These are phyloP conservation scores for Bradypus variegatus DNA, from an alignment of 2,797 vertebrate species.

Conservation along the genomic window DNA sequence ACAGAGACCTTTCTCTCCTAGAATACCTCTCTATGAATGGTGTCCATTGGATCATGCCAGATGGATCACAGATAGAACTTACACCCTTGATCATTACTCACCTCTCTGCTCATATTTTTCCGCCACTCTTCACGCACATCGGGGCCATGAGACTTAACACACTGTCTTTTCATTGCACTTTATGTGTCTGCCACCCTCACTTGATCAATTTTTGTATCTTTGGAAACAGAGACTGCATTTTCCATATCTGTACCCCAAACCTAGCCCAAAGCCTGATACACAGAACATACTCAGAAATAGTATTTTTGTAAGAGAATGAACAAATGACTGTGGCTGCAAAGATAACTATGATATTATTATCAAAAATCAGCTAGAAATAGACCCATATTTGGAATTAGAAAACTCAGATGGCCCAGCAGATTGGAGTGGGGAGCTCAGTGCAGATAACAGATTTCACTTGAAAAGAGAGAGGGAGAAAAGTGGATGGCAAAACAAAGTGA, in stretches of 20 bases:
- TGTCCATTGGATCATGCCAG: background rate
- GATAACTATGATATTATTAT: constrained; percentile 35
- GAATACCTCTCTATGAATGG: background rate
- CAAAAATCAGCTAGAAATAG: constrained; percentile 47
- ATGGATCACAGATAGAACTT: background rate
- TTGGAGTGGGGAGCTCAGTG: constrained; percentile 19
- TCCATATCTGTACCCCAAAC: background rate
- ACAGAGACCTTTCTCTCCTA: background rate
- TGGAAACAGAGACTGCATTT: background rate
- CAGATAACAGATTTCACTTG: constrained; percentile 54
- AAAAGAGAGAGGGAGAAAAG: constrained; percentile 32
- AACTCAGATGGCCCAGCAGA: constrained; percentile 62
- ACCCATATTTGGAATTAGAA: constrained; percentile 41
- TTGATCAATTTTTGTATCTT: background rate
- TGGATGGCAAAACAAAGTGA: constrained; percentile 17
- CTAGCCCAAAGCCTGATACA: background rate
- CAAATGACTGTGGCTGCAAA: background rate
- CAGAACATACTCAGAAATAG: background rate
- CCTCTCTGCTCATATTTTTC: background rate
- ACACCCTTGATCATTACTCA: background rate
- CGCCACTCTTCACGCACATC: background rate
- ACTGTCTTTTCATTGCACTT: background rate
- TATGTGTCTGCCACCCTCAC: background rate
- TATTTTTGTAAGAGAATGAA: constrained; percentile 5
- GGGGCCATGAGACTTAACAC: background rate